These are phyloP conservation scores for Furnarius figulus DNA, from an alignment of 2,113 vertebrate genomes.

Conservation along the genomic window DNA sequence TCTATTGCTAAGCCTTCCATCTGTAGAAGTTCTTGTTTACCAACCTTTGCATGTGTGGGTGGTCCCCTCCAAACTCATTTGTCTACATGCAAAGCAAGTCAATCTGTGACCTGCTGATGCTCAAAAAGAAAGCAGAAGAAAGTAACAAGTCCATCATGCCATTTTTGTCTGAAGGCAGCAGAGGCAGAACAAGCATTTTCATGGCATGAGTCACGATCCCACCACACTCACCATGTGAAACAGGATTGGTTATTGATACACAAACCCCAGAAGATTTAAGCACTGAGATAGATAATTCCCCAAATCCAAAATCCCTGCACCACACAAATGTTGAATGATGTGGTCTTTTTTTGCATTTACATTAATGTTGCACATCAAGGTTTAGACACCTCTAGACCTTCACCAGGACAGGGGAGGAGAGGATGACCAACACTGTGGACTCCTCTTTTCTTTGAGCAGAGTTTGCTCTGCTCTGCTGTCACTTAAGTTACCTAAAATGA, in stretches of 20 bases:
- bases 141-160: neutral
- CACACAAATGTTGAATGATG: neutral
- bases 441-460: neutral
- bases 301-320: neutral
- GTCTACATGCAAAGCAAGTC: neutral
- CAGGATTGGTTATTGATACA: neutral
- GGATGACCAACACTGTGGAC: neutral
- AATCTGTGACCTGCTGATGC: fast-evolving
- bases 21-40: neutral
- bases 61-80: neutral
- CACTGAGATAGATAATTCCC: neutral
- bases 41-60: neutral
- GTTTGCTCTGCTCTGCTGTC: neutral
- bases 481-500: neutral
- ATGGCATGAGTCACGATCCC: neutral
- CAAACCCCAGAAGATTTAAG: neutral
- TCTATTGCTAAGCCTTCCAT: neutral
- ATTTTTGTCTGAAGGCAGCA: neutral
- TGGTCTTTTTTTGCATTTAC: neutral
- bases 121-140: neutral
- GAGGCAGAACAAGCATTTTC: neutral
- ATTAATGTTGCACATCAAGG: neutral
- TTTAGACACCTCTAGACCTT: neutral
- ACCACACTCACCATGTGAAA: neutral
- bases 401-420: neutral